A percentile compares a stretch with the other conserved stretches of the same genome.
phyloP scores from a whole-genome alignment of 2,888 invertebrate species.

The Agrotis puta region DNA sequence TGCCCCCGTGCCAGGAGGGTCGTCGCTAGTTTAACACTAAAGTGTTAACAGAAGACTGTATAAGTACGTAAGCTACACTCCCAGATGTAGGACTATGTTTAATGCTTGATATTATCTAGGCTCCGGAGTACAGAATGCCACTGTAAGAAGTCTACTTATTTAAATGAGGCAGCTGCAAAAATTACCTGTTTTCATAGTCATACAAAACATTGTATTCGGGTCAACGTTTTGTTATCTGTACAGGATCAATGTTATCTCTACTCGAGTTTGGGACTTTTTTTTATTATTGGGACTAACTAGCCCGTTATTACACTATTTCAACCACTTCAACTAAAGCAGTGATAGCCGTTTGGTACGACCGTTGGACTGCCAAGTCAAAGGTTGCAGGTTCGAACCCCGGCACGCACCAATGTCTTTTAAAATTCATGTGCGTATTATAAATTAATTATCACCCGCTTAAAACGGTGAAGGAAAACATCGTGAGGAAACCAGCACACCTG shows the following conservation, averaged over 20 bases:
- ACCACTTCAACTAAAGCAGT: no score
- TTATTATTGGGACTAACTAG: background rate
- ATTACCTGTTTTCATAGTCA: background rate
- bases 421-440: no score
- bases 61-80: background rate
- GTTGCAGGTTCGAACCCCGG: no score
- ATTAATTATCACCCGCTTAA: no score
- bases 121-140: background rate
- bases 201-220: background rate
- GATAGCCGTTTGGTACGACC: no score
- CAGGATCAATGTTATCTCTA: background rate
- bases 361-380: no score
- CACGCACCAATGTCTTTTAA: no score
- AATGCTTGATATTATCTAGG: conserved; percentile 15
- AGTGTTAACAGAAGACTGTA: background rate
- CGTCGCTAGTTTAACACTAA: background rate
- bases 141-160: background rate
- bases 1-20: no score
- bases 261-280: background rate
- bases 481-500: no score
- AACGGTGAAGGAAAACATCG: no score
- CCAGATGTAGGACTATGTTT: background rate
- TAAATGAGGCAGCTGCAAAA: conserved; percentile 14
- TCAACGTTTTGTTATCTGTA: background rate
- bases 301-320: no score